Percentiles rank a stretch among this genome's conserved stretches.
Conservation (phyloP, 2,113 vertebrate genomes). For the Puma concolor region DNA sequence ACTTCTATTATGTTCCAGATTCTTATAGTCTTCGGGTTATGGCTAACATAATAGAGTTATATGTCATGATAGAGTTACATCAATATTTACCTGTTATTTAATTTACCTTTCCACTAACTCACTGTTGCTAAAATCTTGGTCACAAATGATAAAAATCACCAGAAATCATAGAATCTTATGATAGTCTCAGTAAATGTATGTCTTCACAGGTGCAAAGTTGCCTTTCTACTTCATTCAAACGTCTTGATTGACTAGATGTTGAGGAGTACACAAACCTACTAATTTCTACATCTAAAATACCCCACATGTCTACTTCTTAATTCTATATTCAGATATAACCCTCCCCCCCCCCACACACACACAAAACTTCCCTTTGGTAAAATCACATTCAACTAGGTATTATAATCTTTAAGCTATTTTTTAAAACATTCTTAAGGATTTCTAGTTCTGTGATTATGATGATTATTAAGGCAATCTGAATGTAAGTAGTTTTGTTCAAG, state of each 20-base stretch:
- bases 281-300: conserved; percentile 29
- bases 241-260: background rate
- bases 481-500: conserved; percentile 73
- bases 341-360: no score
- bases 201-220: background rate
- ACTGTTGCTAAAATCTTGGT: background rate
- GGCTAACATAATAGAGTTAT: background rate
- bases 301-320: background rate
- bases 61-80: background rate
- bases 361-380: conserved; percentile 10
- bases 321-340: conserved; percentile 2
- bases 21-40: background rate
- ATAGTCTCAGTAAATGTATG: background rate
- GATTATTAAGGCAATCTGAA: conserved; percentile 55
- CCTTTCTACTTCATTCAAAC: background rate
- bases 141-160: conserved; percentile 21
- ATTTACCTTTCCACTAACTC: conserved; percentile 8
- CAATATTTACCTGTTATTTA: conserved; percentile 47
- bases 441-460: conserved; percentile 60
- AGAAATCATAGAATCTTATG: background rate
- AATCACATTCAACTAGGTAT: background rate
- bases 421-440: conserved; percentile 76
- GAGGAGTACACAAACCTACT: background rate
- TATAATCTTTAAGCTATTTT: conserved; percentile 40
- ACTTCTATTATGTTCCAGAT: background rate